Percentiles rank a stretch among this genome's conserved stretches.
These are phyloP conservation scores for Saccopteryx bilineata DNA, from an alignment of 2,113 vertebrate species.

Conservation along the genomic window DNA sequence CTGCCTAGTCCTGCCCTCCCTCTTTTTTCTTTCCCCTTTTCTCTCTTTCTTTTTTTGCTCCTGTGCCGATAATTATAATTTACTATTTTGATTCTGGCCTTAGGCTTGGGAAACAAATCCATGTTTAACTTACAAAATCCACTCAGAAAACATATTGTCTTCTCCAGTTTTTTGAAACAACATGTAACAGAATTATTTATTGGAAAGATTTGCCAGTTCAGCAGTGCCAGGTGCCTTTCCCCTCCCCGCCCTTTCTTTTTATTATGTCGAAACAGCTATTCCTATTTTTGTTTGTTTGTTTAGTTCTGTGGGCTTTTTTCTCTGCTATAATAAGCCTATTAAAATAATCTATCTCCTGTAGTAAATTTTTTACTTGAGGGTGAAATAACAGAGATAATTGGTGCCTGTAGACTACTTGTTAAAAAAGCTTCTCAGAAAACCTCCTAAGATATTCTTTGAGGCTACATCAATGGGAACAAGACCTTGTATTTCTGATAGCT, in stretches of 20 bases:
- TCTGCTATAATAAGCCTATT: not conserved
- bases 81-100: slow-evolving; percentile 23
- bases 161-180: slow-evolving; percentile 25
- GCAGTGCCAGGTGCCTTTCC: not conserved
- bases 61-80: slow-evolving; percentile 7
- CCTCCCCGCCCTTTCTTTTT: not conserved
- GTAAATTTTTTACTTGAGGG: not conserved
- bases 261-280: not conserved
- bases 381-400: not conserved
- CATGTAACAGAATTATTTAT: not conserved
- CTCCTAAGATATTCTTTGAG: not conserved
- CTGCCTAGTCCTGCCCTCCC: not conserved
- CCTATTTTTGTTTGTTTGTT: not conserved
- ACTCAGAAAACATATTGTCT: not conserved
- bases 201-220: slow-evolving; percentile 11
- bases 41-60: not conserved
- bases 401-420: not conserved
- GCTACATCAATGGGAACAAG: not conserved
- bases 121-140: slow-evolving; percentile 29
- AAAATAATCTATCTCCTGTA: not conserved
- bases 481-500: not conserved
- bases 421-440: not conserved
- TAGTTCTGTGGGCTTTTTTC: not conserved
- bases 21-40: not conserved
- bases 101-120: not conserved